Percentiles rank a stretch among this genome's conserved stretches.
Conservation (phyloP, 2,888 invertebrate species). For the Sturmia bella region DNA sequence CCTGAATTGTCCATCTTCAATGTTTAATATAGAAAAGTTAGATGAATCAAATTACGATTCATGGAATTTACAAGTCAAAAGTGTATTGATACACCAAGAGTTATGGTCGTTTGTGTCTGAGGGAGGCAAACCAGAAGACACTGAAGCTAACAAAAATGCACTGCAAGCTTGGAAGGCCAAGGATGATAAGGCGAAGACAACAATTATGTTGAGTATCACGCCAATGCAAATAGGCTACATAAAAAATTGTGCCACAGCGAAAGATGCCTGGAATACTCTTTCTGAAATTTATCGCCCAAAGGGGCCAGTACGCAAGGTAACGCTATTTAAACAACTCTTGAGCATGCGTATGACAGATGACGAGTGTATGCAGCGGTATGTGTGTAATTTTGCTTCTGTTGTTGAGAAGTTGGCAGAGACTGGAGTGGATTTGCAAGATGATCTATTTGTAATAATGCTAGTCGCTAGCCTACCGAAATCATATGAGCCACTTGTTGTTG, state of each 20-base stretch:
- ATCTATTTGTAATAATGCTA: slow-evolving; percentile 58
- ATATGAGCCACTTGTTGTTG: slow-evolving; percentile 64
- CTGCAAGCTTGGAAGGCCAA: background rate
- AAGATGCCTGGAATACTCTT: slow-evolving; percentile 48
- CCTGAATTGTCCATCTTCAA: no score
- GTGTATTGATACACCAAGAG: slow-evolving; percentile 60
- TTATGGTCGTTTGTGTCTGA: slow-evolving; percentile 41
- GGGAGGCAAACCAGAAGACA: background rate
- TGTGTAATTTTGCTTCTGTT: slow-evolving; percentile 27
- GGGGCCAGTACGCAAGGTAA: slow-evolving; percentile 65
- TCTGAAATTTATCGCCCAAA: slow-evolving; percentile 46
- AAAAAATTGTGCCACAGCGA: slow-evolving; percentile 45
- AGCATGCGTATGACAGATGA: slow-evolving; percentile 30
- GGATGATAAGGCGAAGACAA: slow-evolving; percentile 49
- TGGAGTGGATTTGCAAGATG: slow-evolving; percentile 48
- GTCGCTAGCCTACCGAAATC: slow-evolving; percentile 61
- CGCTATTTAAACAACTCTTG: slow-evolving; percentile 55
- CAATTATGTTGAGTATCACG: slow-evolving; percentile 50
- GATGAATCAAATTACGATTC: slow-evolving; percentile 61
- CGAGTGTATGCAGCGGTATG: slow-evolving; percentile 40
- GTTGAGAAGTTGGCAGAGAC: slow-evolving; percentile 57
- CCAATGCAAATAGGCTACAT: slow-evolving; percentile 54
- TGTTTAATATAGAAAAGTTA: slow-evolving; percentile 60
- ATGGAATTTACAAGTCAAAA: slow-evolving; percentile 57
- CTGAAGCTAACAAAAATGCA: no score